phyloP scores from a whole-genome alignment of 2,888 invertebrate species.

The Thysanoteuthis rhombus region DNA sequence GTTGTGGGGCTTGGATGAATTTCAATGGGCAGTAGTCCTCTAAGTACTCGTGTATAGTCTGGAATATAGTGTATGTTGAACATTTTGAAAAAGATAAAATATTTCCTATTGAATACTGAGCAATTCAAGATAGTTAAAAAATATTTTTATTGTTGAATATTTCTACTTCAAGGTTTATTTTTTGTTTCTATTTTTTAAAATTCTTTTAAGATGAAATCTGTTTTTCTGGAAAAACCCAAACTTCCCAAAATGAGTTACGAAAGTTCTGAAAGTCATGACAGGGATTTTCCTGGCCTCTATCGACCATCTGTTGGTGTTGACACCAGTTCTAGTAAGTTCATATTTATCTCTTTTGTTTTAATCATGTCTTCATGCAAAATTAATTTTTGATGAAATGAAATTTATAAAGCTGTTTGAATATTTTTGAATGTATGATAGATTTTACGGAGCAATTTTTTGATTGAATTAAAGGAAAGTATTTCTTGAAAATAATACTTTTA shows the following conservation, averaged over 20 bases:
- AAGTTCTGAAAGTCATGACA: constrained; percentile 39
- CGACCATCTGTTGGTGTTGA: constrained; percentile 25
- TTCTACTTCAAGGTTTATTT: background rate
- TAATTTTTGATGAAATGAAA: background rate
- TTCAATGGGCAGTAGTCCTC: no score
- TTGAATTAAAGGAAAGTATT: no score
- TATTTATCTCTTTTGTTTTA: background rate
- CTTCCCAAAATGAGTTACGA: constrained; percentile 39
- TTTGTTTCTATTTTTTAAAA: background rate
- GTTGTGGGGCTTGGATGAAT: no score
- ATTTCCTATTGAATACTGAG: background rate
- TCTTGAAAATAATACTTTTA: no score
- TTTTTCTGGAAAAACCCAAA: background rate
- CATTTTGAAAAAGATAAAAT: background rate
- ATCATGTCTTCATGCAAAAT: background rate
- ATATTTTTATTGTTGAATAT: background rate
- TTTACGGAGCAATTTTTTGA: background rate
- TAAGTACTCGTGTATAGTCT: no score
- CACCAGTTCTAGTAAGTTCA: constrained; percentile 23
- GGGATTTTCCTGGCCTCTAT: constrained; percentile 39
- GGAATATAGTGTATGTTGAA: no score
- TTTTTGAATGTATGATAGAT: background rate
- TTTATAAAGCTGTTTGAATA: background rate
- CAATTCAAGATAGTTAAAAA: background rate
- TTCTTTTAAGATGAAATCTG: background rate